phyloP scores from a whole-genome alignment of 2,113 vertebrate species.

The Xenopus tropicalis region UCB_Xtro_10.0 CM004449.2:118538001-118538500 shows the following conservation, averaged over 20 bases:
- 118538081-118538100: constrained; percentile 17
- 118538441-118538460: too few relatives aligned
- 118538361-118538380: too few relatives aligned
- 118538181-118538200: not conserved
- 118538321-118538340: too few relatives aligned
- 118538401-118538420: too few relatives aligned
- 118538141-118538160: not conserved
- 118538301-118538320: too few relatives aligned
- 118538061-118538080: constrained; percentile 39
- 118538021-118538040: constrained; percentile 30
- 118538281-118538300: too few relatives aligned
- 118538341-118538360: too few relatives aligned
- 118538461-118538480: too few relatives aligned
- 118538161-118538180: not conserved
- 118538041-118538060: constrained; percentile 38
- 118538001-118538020: constrained; percentile 20
- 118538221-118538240: not conserved
- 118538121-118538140: not conserved
- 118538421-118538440: too few relatives aligned
- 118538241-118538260: not conserved
- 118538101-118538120: constrained; percentile 8
- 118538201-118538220: not conserved
- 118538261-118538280: not conserved
- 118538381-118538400: too few relatives aligned
- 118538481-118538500: too few relatives aligned